Evolutionary conservation across 1,140 invertebrate genomes (phyloP).

Genomic region (Lepidostoma basale): DNA sequence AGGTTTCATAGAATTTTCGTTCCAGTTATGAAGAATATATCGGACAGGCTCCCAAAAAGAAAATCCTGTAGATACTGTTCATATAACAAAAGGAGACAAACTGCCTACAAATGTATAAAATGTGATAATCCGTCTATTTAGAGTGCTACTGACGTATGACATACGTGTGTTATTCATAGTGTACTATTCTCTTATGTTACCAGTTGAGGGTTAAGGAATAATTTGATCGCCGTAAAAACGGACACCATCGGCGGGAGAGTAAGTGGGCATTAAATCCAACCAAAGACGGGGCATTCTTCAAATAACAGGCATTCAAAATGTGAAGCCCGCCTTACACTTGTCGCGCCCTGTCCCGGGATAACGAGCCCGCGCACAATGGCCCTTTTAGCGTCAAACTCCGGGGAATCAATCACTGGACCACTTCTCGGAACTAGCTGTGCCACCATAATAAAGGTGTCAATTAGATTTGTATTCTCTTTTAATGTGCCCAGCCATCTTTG

Average conservation of each 20-base stretch:
- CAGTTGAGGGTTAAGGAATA: slow-evolving; percentile 18
- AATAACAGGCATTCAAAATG: slow-evolving; percentile 36
- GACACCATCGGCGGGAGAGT: slow-evolving; percentile 21
- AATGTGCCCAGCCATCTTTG: background rate
- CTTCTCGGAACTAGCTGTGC: slow-evolving; percentile 13
- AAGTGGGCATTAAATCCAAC: slow-evolving; percentile 31
- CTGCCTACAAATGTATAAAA: too few relatives aligned
- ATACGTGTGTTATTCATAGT: too few relatives aligned
- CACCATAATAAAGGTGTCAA: slow-evolving; percentile 25
- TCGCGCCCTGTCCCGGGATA: slow-evolving; percentile 22
- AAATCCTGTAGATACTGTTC: too few relatives aligned
- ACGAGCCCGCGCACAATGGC: slow-evolving; percentile 38
- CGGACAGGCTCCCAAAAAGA: too few relatives aligned
- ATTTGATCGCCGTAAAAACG: slow-evolving; percentile 26
- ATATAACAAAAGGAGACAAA: too few relatives aligned
- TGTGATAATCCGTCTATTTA: too few relatives aligned
- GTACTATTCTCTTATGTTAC: too few relatives aligned
- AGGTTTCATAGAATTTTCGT: too few relatives aligned
- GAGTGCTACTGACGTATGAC: too few relatives aligned
- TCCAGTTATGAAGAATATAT: too few relatives aligned
- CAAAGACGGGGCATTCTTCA: slow-evolving; percentile 30
- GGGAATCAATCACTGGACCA: slow-evolving; percentile 41
- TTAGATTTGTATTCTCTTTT: slow-evolving; percentile 15
- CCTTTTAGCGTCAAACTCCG: slow-evolving; percentile 42
- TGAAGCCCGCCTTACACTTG: slow-evolving; percentile 31